Percentiles rank a stretch among this genome's conserved stretches.
Conservation (phyloP, 2,113 vertebrate genomes). For the Corythoichthys intestinalis region DNA sequence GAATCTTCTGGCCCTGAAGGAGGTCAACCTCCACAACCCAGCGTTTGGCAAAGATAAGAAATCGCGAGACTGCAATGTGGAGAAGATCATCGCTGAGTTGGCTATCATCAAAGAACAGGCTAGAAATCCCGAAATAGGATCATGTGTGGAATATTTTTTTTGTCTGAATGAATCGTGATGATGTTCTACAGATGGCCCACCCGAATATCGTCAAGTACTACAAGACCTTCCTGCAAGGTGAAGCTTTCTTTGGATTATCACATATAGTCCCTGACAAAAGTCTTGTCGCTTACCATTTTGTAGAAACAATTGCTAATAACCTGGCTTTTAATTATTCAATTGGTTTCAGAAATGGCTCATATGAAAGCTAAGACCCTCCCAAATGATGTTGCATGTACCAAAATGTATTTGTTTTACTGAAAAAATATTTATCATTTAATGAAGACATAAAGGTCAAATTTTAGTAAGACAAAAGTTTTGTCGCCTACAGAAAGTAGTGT, state of each 20-base stretch:
- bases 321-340: no score
- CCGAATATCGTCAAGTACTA: conserved; percentile 87
- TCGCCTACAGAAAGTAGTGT: no score
- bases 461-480: no score
- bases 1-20: conserved; percentile 86
- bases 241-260: conserved; percentile 49
- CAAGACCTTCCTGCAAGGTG: conserved; percentile 89
- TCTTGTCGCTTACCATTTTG: no score
- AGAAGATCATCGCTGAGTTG: conserved; percentile 85
- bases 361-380: no score
- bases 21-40: conserved; percentile 85
- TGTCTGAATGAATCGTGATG: no score
- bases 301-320: no score
- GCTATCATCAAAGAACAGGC: conserved; percentile 88
- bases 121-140: not conserved
- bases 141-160: not conserved
- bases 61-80: conserved; percentile 82
- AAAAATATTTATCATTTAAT: no score
- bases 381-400: no score
- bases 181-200: conserved; percentile 77
- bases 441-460: no score
- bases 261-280: not conserved
- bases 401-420: no score
- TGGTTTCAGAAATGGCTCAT: no score
- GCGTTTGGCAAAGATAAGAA: conserved; percentile 89